phyloP scores from a whole-genome alignment of 2,888 invertebrate genomes.

The Stenodera caucasica region DNA sequence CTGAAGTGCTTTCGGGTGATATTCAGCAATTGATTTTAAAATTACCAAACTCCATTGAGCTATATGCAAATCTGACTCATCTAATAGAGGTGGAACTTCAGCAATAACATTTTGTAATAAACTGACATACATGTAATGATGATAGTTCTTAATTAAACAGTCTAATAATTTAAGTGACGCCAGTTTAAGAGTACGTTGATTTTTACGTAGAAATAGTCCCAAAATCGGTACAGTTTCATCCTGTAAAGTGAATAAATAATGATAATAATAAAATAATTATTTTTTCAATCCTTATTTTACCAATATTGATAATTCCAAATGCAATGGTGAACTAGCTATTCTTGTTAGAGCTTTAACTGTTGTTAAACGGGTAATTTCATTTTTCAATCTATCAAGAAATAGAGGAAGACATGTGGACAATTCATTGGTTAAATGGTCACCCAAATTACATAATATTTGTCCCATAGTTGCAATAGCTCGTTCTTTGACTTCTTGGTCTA shows the following conservation, averaged over 20 bases:
- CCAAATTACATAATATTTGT: conserved; percentile 89
- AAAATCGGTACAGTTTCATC: conserved; percentile 88
- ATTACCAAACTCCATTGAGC: conserved; percentile 87
- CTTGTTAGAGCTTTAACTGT: conserved; percentile 95
- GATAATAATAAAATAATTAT: conserved; percentile 4
- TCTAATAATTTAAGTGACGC: conserved; percentile 88
- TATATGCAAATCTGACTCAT: conserved; percentile 94
- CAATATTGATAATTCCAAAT: conserved; percentile 82
- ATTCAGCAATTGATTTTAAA: conserved; percentile 78
- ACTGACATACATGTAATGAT: conserved; percentile 64
- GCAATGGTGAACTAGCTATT: conserved; percentile 87
- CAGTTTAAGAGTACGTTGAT: conserved; percentile 91
- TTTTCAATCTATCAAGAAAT: conserved; percentile 90
- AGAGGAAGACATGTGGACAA: conserved; percentile 87
- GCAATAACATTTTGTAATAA: conserved; percentile 76
- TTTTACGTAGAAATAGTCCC: conserved; percentile 93
- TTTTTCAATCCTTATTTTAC: conserved; percentile 53
- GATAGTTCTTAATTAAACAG: conserved; percentile 87
- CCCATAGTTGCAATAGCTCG: conserved; percentile 97
- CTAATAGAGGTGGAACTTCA: conserved; percentile 88
- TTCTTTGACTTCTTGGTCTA: conserved; percentile 99
- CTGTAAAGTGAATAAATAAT: conserved; percentile 53
- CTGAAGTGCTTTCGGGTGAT: conserved; percentile 77
- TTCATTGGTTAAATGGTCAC: conserved; percentile 80
- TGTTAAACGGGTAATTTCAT: conserved; percentile 95